Percentiles rank a stretch among this genome's conserved stretches.
phyloP scores from a whole-genome alignment of 2,113 vertebrate species.

The Salminus brasiliensis region DNA sequence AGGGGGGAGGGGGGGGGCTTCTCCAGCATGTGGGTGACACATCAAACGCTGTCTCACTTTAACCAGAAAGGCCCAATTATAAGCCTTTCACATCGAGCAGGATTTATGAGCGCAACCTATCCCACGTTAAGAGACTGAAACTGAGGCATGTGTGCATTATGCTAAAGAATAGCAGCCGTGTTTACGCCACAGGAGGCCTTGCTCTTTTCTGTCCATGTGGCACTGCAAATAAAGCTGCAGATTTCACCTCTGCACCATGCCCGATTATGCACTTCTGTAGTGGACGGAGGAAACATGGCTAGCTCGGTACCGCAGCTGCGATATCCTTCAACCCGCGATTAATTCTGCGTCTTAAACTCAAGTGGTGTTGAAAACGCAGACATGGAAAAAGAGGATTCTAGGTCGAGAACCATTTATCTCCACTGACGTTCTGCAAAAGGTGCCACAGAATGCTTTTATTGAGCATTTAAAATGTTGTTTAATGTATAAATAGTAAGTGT shows the following conservation, averaged over 20 bases:
- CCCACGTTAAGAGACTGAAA: slow-evolving; percentile 53
- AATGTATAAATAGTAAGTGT: no score
- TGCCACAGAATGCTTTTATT: no score
- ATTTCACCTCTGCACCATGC: slow-evolving; percentile 34
- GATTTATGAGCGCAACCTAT: slow-evolving; percentile 62
- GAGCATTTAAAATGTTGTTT: no score
- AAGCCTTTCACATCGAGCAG: slow-evolving; percentile 56
- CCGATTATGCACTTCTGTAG: slow-evolving; percentile 44
- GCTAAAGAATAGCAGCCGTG: slow-evolving; percentile 51
- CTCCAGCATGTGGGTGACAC: slow-evolving; percentile 58
- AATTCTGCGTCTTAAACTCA: slow-evolving; percentile 12
- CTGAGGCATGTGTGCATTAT: slow-evolving; percentile 48
- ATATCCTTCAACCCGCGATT: slow-evolving; percentile 10
- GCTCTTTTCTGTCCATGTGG: slow-evolving; percentile 43
- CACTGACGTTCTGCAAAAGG: no score
- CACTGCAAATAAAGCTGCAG: slow-evolving; percentile 55
- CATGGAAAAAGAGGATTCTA: no score
- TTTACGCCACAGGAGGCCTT: slow-evolving; percentile 50
- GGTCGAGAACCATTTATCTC: no score
- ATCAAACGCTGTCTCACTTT: slow-evolving; percentile 55
- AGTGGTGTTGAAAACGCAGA: neutral
- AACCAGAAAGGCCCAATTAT: slow-evolving; percentile 52
- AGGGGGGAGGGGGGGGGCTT: slow-evolving; percentile 31
- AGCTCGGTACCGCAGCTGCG: slow-evolving; percentile 4
- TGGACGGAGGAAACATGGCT: slow-evolving; percentile 8